A percentile compares a stretch with the other conserved stretches of the same genome.
Evolutionary conservation across 2,113 vertebrate species (phyloP).

Genomic region (Chloebia gouldiae): DNA sequence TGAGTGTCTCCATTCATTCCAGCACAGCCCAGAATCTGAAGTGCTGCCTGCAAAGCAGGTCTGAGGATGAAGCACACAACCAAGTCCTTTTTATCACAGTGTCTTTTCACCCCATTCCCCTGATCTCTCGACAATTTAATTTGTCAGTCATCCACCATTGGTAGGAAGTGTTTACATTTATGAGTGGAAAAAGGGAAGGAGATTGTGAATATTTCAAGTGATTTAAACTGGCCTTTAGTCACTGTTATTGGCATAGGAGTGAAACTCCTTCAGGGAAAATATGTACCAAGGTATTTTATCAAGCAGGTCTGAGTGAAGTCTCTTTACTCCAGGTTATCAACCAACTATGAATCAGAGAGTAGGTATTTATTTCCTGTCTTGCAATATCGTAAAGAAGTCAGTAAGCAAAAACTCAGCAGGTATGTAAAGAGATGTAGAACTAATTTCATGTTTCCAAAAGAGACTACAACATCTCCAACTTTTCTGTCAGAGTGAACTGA

Average conservation of each 20-base stretch:
- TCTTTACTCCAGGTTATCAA: not conserved
- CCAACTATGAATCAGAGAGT: not conserved
- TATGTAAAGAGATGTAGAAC: not conserved
- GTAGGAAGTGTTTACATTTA: slow-evolving; percentile 15
- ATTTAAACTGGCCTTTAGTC: slow-evolving; percentile 40
- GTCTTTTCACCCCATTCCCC: not conserved
- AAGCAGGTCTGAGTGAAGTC: slow-evolving; percentile 14
- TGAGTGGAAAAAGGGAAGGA: not conserved
- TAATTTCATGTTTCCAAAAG: slow-evolving; percentile 23
- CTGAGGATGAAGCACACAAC: not conserved
- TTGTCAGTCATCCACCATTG: not conserved
- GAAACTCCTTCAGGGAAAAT: slow-evolving; percentile 34
- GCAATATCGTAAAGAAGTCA: not conserved
- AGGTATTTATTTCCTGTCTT: not conserved
- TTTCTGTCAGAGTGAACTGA: not conserved
- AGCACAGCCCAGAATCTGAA: not conserved
- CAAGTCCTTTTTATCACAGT: not conserved
- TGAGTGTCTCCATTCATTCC: not conserved
- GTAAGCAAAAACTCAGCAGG: slow-evolving; percentile 28
- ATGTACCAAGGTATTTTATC: slow-evolving; percentile 37
- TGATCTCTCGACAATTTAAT: not conserved
- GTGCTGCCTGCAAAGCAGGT: not conserved
- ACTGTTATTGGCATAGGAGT: slow-evolving; percentile 12
- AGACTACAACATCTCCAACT: not conserved
- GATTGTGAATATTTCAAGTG: slow-evolving; percentile 9